phyloP scores from a whole-genome alignment of 92 coral and sea anemone genomes.

The Paragorgia papillata region DNA sequence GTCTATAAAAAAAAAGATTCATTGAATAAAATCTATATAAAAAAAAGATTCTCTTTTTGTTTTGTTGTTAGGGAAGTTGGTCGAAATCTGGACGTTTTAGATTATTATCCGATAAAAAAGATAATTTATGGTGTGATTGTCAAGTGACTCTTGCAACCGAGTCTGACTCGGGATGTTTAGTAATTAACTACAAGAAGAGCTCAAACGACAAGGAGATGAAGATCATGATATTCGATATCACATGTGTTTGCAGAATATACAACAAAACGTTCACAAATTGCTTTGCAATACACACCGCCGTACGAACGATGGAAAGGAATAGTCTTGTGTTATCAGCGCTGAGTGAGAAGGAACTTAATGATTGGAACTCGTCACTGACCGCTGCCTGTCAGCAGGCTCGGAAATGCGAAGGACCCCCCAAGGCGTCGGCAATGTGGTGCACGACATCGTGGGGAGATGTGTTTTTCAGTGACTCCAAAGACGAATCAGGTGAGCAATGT shows the following conservation, averaged over 20 bases:
- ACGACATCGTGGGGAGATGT: conserved; percentile 83
- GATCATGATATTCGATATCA: conserved; percentile 72
- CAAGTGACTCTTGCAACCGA: conserved; percentile 71
- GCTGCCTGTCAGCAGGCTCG: conserved; percentile 64
- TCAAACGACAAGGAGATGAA: conserved; percentile 71
- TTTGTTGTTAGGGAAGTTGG: conserved; percentile 74
- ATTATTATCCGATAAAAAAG: conserved; percentile 59
- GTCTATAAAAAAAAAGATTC: no score
- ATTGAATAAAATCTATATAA: no score
- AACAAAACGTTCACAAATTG: conserved; percentile 81
- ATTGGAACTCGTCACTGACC: conserved; percentile 80
- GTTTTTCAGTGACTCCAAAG: conserved; percentile 76
- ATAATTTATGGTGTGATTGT: conserved; percentile 85
- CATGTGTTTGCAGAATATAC: conserved; percentile 67
- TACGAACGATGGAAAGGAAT: conserved; percentile 70
- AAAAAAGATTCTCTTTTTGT: neutral
- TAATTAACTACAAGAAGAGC: conserved; percentile 71
- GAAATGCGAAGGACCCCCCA: conserved; percentile 75
- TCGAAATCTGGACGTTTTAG: conserved; percentile 80
- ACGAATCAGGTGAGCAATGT: conserved; percentile 7
- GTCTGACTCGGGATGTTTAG: conserved; percentile 62
- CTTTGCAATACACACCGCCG: conserved; percentile 79
- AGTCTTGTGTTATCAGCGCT: conserved; percentile 66
- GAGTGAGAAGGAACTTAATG: conserved; percentile 87
- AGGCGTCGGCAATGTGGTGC: conserved; percentile 83